Conservation (phyloP, 2,888 invertebrate genomes). For the Ariolimax columbianus region DNA sequence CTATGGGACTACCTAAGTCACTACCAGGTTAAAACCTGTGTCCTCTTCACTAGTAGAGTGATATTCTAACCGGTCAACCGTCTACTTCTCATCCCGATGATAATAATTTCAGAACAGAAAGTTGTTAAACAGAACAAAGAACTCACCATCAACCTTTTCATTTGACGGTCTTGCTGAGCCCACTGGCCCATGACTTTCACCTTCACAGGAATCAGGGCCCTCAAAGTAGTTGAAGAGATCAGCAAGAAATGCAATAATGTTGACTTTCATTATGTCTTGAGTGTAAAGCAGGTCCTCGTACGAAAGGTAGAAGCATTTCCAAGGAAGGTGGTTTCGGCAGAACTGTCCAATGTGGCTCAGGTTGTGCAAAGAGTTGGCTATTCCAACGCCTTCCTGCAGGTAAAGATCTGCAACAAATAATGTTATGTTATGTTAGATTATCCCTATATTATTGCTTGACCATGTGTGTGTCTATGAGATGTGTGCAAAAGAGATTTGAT, state of each 20-base stretch:
- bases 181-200: not conserved
- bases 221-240: constrained; percentile 85
- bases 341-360: constrained; percentile 92
- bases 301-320: constrained; percentile 93
- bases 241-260: constrained; percentile 92
- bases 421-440: too few species aligned
- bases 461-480: too few species aligned
- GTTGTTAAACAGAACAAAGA: not conserved
- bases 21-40: too few species aligned
- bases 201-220: not conserved
- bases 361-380: constrained; percentile 94
- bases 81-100: too few species aligned
- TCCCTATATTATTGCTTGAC: too few species aligned
- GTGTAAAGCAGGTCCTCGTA: constrained; percentile 97
- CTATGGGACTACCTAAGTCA: too few species aligned
- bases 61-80: too few species aligned
- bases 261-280: constrained; percentile 93
- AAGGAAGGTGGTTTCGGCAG: constrained; percentile 90
- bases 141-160: constrained; percentile 42
- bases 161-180: not conserved
- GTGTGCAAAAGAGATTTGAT: too few species aligned
- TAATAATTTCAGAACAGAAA: not conserved
- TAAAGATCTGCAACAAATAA: constrained; percentile 77
- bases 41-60: too few species aligned
- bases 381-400: constrained; percentile 84